phyloP scores from a whole-genome alignment of 2,797 vertebrate species.

The Pseudocheirus occidentalis region DNA sequence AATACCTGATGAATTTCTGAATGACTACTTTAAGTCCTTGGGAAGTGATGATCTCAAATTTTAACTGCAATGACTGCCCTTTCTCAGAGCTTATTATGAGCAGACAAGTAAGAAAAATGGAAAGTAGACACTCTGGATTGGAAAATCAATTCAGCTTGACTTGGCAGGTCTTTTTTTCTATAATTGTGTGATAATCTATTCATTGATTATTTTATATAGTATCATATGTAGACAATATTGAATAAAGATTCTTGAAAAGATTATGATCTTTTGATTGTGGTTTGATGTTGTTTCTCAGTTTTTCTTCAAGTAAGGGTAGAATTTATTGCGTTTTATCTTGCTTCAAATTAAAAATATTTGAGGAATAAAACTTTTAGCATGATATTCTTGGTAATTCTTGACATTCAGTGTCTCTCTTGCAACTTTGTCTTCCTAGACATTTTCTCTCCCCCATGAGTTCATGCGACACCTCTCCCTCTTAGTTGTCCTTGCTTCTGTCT shows the following conservation, averaged over 20 bases:
- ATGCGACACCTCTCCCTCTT: background rate
- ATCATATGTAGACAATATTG: background rate
- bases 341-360: background rate
- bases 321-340: background rate
- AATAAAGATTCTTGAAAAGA: background rate
- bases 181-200: background rate
- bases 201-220: background rate
- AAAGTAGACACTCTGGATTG: background rate
- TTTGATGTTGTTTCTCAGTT: background rate
- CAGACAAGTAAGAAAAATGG: background rate
- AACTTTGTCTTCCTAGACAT: background rate
- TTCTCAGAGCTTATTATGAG: slow-evolving; percentile 31
- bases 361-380: background rate
- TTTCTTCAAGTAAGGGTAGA: background rate
- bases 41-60: slow-evolving; percentile 87
- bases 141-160: background rate
- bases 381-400: background rate
- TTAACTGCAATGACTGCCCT: slow-evolving; percentile 34
- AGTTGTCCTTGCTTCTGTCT: background rate
- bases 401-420: background rate
- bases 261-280: background rate
- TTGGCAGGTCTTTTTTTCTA: background rate
- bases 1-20: slow-evolving; percentile 87
- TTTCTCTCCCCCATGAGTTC: background rate
- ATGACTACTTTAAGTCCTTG: slow-evolving; percentile 88